Evolutionary conservation across 2,113 vertebrate species (phyloP).

Genomic region (Ochotona princeps): DNA sequence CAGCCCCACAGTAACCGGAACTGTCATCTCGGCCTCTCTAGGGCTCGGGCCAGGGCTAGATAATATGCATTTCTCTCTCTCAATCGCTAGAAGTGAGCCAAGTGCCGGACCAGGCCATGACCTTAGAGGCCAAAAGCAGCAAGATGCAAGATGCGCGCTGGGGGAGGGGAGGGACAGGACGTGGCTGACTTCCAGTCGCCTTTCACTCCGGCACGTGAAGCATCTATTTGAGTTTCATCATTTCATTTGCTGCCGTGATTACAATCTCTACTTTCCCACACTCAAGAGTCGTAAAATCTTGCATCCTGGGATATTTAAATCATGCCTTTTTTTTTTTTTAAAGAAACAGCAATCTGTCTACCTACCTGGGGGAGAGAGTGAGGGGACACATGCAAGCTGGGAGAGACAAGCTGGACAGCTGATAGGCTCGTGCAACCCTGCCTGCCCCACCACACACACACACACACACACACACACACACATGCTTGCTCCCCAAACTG

Average conservation of each 20-base stretch:
- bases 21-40: neutral
- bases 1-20: neutral
- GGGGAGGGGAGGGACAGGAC: too few relatives aligned
- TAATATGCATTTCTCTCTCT: neutral
- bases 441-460: too few relatives aligned
- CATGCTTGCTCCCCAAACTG: too few relatives aligned
- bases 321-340: neutral
- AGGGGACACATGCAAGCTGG: neutral
- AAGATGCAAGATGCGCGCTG: too few relatives aligned
- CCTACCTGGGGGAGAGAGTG: neutral
- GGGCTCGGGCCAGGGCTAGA: neutral
- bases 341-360: neutral
- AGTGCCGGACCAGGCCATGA: neutral
- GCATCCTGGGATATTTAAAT: constrained; percentile 19
- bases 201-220: neutral
- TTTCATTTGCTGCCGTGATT: neutral
- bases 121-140: neutral
- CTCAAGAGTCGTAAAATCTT: neutral
- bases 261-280: neutral
- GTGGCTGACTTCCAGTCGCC: neutral
- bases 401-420: neutral
- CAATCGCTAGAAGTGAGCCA: neutral
- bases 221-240: neutral
- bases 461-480: too few relatives aligned
- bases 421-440: neutral